Base-by-base conservation (phyloP, 2,797 vertebrate species). In the Myripristis jacobus region DNA sequence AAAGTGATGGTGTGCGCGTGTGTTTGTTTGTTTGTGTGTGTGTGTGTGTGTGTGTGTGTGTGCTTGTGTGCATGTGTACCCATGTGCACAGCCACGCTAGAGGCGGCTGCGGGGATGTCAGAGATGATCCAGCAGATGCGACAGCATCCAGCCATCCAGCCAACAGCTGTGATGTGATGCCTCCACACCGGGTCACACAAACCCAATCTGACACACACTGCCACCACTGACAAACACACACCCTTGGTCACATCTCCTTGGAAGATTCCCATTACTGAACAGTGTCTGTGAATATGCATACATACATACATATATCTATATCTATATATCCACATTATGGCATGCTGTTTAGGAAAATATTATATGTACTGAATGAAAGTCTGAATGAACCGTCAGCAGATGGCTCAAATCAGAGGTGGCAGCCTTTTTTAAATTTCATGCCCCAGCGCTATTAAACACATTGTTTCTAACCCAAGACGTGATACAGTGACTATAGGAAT, bases 141-240 rank as follows among this genome's bases (percentile, higher is more conserved):
- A 86, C 82, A 51, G 47, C 65, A 60, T 73, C 74, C 65, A 81
- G 77, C 38, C 54, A 70, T 66, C 64, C 56, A 63, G 72, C 58
- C 61, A 79, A 81, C 82, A 81, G 80, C 77, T 81, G 78, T 60
- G 72, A 31, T 81, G 78, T 60, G 72, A 31, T 43, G 63, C 69
- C 61, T 78, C 75, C 29, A 70, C 69, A 38, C 22, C 55, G 43
- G 24, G 36, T 61, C 66, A 21, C 54, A 66, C 66, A 66, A 81
- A 80, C 75, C 70, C 24, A 15, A 22, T 24, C 47, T 74, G 72
- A 73, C 77, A 79, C 21, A 36, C 44, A 43, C 44, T 54, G 51
- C 31, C 41, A 48, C 57, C 24, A 21, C 27, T 48, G 54, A 48
- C 8, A 0, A 25, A 79, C 29, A 64, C 19, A 48, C 15, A 82